phyloP scores from a whole-genome alignment of 2,113 vertebrate species.

The Rhynchomys soricoides region DNA sequence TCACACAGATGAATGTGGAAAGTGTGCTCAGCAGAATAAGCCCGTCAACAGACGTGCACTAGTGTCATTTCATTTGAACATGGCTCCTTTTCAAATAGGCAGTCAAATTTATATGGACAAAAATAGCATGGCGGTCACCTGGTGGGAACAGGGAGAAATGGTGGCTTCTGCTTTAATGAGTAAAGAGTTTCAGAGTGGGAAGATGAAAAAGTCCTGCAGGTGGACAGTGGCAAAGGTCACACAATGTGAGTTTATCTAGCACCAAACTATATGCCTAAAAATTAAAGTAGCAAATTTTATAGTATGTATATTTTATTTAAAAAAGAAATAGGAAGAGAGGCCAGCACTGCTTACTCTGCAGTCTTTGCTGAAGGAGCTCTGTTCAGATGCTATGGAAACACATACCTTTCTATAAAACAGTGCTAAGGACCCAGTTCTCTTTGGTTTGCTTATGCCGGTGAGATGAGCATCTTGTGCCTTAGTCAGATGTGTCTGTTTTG shows the following conservation, averaged over 20 bases:
- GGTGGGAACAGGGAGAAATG: neutral
- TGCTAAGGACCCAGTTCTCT: slow-evolving; percentile 94
- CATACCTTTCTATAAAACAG: slow-evolving; percentile 97
- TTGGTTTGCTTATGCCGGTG: slow-evolving; percentile 85
- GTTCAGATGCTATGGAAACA: slow-evolving; percentile 40
- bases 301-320: neutral
- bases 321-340: neutral
- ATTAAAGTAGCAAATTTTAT: slow-evolving; percentile 41
- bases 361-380: slow-evolving; percentile 11
- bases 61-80: slow-evolving; percentile 13
- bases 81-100: neutral
- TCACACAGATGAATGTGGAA: neutral
- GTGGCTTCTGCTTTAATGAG: neutral
- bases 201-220: slow-evolving; percentile 37
- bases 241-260: neutral
- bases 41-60: neutral
- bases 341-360: neutral
- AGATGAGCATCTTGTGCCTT: slow-evolving; percentile 78
- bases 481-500: slow-evolving; percentile 68
- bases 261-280: neutral
- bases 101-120: slow-evolving; percentile 13
- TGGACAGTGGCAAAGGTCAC: neutral
- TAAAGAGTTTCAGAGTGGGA: slow-evolving; percentile 13
- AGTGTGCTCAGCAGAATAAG: slow-evolving; percentile 14
- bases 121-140: neutral